Evolutionary conservation across 2,113 vertebrate species (phyloP).

Genomic region (Thryonomys swinderianus): DNA sequence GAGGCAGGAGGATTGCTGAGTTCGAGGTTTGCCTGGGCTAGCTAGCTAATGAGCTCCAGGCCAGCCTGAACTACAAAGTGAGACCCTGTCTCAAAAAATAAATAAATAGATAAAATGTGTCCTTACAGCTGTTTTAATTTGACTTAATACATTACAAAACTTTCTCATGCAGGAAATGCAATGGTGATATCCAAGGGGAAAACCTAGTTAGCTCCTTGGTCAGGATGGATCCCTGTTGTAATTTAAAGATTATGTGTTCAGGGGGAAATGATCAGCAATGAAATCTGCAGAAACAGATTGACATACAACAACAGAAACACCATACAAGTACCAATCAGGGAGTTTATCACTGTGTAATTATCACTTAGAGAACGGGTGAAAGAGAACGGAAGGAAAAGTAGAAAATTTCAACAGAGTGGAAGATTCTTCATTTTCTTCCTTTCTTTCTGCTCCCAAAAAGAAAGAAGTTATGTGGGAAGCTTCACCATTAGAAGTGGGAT

Average conservation of each 20-base stretch:
- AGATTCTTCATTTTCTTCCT: slow-evolving; percentile 90
- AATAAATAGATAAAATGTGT: too few species aligned
- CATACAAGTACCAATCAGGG: slow-evolving; percentile 66
- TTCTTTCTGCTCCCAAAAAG: slow-evolving; percentile 88
- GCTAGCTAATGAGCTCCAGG: too few species aligned
- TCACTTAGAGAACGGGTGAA: slow-evolving; percentile 83
- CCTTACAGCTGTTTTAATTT: slow-evolving; percentile 65
- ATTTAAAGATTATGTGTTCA: slow-evolving; percentile 72
- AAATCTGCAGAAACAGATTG: slow-evolving; percentile 39
- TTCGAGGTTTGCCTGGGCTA: too few species aligned
- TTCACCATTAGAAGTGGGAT: slow-evolving; percentile 88
- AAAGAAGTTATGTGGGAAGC: slow-evolving; percentile 90
- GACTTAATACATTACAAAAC: slow-evolving; percentile 76
- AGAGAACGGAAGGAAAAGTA: slow-evolving; percentile 86
- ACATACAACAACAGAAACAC: slow-evolving; percentile 29
- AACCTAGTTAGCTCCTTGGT: slow-evolving; percentile 60
- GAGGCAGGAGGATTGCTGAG: too few species aligned
- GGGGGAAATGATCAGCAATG: slow-evolving; percentile 53
- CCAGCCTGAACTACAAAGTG: too few species aligned
- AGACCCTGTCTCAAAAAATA: too few species aligned
- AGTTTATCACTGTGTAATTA: slow-evolving; percentile 75
- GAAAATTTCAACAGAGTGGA: slow-evolving; percentile 86
- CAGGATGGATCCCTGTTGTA: slow-evolving; percentile 65
- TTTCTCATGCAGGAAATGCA: slow-evolving; percentile 85
- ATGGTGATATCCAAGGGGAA: slow-evolving; percentile 24